phyloP scores from a whole-genome alignment of 2,888 invertebrate genomes.

The Unio pictorum region DNA sequence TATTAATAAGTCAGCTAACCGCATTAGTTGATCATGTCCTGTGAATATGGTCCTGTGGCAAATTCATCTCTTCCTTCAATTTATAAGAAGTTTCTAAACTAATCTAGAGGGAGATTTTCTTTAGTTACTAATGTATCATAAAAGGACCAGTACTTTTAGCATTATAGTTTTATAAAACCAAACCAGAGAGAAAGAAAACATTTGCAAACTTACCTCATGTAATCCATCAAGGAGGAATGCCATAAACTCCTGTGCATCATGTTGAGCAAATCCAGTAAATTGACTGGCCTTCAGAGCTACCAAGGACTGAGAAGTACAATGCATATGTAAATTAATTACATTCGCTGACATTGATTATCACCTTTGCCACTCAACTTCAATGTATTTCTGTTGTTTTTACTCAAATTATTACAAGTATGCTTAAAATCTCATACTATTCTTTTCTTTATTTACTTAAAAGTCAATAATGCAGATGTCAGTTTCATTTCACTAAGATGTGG shows the following conservation, averaged over 20 bases:
- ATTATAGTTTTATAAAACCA: neutral
- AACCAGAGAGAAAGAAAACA: neutral
- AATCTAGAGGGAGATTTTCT: neutral
- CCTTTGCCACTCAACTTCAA: neutral
- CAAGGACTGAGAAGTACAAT: slow-evolving; percentile 61
- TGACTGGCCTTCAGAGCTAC: slow-evolving; percentile 73
- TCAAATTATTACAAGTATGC: neutral
- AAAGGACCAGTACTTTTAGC: too few species aligned
- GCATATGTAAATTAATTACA: neutral
- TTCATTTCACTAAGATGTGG: too few species aligned
- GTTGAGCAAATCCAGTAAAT: slow-evolving; percentile 75
- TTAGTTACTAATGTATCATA: neutral
- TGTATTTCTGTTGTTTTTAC: neutral
- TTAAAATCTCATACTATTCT: too few species aligned
- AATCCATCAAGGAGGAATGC: slow-evolving; percentile 72
- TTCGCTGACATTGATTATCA: neutral
- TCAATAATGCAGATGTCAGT: too few species aligned
- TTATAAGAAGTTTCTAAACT: neutral
- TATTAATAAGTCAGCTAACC: too few species aligned
- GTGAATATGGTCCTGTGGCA: too few species aligned
- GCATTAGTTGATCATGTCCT: too few species aligned
- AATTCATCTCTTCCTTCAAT: too few species aligned
- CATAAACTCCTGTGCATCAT: slow-evolving; percentile 76
- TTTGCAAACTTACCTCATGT: slow-evolving; percentile 59
- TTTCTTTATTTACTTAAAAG: too few species aligned